Evolutionary conservation across 2,113 vertebrate species (phyloP).

Genomic region (Syngnathoides biaculeatus): DNA sequence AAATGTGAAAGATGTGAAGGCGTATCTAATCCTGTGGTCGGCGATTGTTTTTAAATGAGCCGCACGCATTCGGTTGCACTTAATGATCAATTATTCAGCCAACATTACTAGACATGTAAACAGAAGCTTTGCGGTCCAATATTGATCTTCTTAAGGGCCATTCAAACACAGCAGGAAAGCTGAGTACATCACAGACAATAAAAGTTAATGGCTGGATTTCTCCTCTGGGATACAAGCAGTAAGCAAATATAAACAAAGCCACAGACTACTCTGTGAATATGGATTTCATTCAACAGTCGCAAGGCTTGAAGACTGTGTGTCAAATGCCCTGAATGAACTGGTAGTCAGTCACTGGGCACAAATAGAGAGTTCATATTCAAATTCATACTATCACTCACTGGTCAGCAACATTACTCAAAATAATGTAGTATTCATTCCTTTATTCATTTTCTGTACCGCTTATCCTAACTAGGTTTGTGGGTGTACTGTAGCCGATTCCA

Average conservation of each 20-base stretch:
- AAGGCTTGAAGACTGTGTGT: constrained; percentile 21
- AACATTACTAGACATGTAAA: constrained; percentile 52
- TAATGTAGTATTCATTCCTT: too few relatives aligned
- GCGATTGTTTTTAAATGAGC: background rate
- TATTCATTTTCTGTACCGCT: too few relatives aligned
- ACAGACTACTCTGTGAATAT: constrained; percentile 26
- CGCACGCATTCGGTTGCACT: background rate
- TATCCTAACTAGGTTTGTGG: too few relatives aligned
- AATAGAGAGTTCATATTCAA: background rate
- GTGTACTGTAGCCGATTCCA: too few relatives aligned
- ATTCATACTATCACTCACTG: background rate
- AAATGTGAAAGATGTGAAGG: background rate
- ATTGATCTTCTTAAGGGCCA: constrained; percentile 37
- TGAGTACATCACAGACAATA: constrained; percentile 40
- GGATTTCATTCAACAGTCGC: constrained; percentile 54
- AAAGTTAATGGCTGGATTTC: constrained; percentile 46
- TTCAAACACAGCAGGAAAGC: constrained; percentile 34
- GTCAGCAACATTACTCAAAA: background rate
- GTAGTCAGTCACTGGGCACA: background rate
- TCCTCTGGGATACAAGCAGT: constrained; percentile 52
- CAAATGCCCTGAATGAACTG: too few relatives aligned
- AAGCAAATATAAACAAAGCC: constrained; percentile 45
- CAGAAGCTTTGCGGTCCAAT: constrained; percentile 52
- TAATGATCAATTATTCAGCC: constrained; percentile 43
- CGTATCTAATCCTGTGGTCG: background rate